Base-by-base conservation (phyloP, 1,140 invertebrate genomes). In the Homalodisca vitripennis region DNA sequence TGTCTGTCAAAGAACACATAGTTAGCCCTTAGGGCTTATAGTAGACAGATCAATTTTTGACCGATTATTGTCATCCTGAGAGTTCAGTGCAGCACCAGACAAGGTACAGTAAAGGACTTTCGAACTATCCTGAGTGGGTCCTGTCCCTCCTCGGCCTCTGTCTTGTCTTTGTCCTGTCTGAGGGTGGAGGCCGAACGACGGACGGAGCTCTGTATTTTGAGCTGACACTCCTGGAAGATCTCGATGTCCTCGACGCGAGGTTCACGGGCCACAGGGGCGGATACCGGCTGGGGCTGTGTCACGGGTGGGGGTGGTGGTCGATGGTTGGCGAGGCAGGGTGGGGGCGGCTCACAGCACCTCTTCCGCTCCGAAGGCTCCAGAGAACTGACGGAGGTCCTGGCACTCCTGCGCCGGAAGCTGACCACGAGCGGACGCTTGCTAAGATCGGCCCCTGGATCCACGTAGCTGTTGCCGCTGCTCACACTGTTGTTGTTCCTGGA, bases 181-280 rank as follows among this genome's bases (percentile, higher is more conserved):
- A 60, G 14, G 6, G 24, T 26, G 26, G 55, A 60, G 27, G 22
- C 26, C 2, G 55, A 60, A n/a, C 51, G 17, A 57, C 65, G 71
- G 2, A 53, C 53, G 14, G 70, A 57, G 1, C 24, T 66, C 55
- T 67, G 60, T 1, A 74, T 74, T 27, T 70, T 74, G 0, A 74
- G 51, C 20, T 71, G 72, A n/a, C 68, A 68, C 55, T 74, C 73
- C 51, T 74, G 73, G 48, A 74, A 74, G 41, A 74, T 74, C 63
- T 74, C 73, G 20, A 74, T 74, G 41, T 74, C 73, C 63, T 74
- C 73, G 2, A 74, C 67, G 41, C 72, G 47, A 1, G 70, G 72
- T 0, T 71, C 46, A 24, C 67, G 67, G 13, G 55, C 22, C 14
- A 60, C 55, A n/a, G 55, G 55, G 55, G 55, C 29, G 24, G 55